Evolutionary conservation across 2,888 invertebrate genomes (phyloP).

Genomic region (Nephrotoma guestfalica): DNA sequence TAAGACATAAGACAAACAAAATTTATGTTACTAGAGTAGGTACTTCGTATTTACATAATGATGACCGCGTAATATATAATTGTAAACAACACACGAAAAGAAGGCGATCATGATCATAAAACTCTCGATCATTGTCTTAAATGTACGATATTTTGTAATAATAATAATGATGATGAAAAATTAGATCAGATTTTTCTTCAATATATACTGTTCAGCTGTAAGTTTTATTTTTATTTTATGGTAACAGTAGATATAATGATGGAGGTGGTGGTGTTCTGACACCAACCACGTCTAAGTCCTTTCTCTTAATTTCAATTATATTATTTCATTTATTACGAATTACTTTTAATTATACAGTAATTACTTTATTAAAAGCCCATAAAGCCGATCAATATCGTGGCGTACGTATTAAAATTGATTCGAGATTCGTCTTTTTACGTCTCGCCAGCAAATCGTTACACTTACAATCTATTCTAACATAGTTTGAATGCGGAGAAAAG

Average conservation of each 20-base stretch:
- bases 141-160: neutral
- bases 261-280: neutral
- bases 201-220: neutral
- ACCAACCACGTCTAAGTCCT: neutral
- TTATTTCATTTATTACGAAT: neutral
- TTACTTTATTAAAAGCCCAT: neutral
- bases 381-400: too few relatives aligned
- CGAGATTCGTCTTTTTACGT: too few relatives aligned
- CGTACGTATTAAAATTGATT: too few relatives aligned
- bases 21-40: neutral
- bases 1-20: neutral
- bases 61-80: neutral
- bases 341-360: neutral
- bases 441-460: too few relatives aligned
- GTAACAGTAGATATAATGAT: neutral
- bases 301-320: neutral
- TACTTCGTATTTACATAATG: neutral
- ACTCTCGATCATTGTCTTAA: neutral
- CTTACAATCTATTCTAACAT: neutral
- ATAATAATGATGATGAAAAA: neutral
- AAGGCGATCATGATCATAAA: neutral
- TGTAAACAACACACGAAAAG: neutral
- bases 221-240: neutral
- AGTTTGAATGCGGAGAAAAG: neutral
- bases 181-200: neutral